Conservation (phyloP, 2,113 vertebrate species). For the Urocolius indicus region DNA sequence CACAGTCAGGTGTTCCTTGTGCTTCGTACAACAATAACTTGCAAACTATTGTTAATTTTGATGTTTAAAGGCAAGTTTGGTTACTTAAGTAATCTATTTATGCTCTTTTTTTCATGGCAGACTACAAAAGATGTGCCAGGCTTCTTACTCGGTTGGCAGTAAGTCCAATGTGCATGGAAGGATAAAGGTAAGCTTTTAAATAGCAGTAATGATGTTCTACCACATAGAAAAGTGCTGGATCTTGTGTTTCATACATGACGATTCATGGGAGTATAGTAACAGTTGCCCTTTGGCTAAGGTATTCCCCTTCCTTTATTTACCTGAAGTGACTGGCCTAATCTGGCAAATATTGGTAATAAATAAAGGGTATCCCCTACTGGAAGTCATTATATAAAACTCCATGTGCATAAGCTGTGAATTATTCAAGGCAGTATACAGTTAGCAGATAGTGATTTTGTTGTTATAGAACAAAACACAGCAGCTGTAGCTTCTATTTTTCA, state of each 20-base stretch:
- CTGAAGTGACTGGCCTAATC: background rate
- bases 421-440: background rate
- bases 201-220: background rate
- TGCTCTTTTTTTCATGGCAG: constrained; percentile 73
- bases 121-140: constrained; percentile 94
- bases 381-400: background rate
- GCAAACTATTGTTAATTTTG: background rate
- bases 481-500: constrained; percentile 26
- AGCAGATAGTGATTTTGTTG: constrained; percentile 12
- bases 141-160: constrained; percentile 92
- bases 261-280: background rate
- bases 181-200: constrained; percentile 80
- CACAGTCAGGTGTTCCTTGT: background rate
- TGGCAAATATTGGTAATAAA: constrained; percentile 7
- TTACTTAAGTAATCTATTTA: background rate
- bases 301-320: background rate
- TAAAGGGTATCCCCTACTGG: constrained; percentile 20
- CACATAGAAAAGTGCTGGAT: background rate
- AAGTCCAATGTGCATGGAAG: constrained; percentile 90
- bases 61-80: background rate
- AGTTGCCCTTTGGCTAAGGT: background rate
- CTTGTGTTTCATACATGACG: background rate
- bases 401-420: background rate
- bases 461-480: background rate
- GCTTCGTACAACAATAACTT: background rate